phyloP scores from a whole-genome alignment of 2,113 vertebrate species.

The Fregetta grallaria region DNA sequence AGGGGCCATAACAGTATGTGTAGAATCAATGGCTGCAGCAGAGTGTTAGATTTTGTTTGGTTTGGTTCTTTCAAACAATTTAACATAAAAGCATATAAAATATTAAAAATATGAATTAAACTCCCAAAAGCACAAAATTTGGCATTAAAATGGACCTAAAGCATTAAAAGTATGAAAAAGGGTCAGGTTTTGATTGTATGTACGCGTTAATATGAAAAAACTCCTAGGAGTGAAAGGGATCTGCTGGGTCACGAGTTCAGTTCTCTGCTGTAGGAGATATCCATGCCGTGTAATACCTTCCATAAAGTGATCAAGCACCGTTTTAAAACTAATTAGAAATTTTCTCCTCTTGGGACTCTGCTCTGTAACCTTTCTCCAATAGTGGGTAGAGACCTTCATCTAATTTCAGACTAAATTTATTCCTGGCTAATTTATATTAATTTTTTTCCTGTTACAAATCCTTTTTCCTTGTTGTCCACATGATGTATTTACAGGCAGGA shows the following conservation, averaged over 20 bases:
- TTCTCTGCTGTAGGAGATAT: background rate
- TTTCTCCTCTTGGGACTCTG: background rate
- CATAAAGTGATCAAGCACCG: background rate
- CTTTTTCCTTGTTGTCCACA: background rate
- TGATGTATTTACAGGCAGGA: background rate
- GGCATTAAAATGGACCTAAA: background rate
- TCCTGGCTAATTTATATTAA: background rate
- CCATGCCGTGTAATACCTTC: background rate
- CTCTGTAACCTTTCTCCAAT: background rate
- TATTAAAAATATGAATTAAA: background rate
- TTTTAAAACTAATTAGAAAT: constrained; percentile 11
- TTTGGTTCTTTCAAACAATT: background rate
- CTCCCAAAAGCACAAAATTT: accelerated
- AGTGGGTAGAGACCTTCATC: background rate
- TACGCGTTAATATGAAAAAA: background rate
- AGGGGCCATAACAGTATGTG: background rate
- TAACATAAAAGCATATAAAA: background rate
- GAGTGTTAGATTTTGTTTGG: background rate
- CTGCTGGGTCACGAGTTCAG: constrained; percentile 19
- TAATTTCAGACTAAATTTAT: background rate
- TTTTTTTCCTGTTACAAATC: background rate
- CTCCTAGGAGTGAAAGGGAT: background rate
- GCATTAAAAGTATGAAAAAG: background rate
- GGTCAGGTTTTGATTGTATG: background rate
- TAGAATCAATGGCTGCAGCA: background rate